A percentile compares a stretch with the other conserved stretches of the same genome.
Conservation (phyloP, 1,140 invertebrate genomes). For the Adelges cooleyi region DNA sequence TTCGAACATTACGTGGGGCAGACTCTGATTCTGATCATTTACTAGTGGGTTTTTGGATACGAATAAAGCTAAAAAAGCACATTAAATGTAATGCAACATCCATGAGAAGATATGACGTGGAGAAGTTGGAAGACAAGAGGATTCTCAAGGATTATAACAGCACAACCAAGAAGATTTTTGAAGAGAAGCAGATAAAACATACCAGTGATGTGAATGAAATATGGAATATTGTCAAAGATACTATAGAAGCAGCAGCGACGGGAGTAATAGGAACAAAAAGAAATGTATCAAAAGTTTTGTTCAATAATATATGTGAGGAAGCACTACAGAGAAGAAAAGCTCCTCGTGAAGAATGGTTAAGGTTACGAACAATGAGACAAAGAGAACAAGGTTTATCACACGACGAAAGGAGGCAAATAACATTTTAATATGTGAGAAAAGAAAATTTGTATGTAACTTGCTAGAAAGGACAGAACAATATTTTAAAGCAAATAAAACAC, state of each 20-base stretch:
- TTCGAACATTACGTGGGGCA: conserved; percentile 1
- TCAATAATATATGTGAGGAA: conserved; percentile 30
- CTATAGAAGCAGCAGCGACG: neutral
- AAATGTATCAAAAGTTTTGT: conserved; percentile 30
- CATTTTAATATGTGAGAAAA: conserved; percentile 30
- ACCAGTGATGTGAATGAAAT: neutral
- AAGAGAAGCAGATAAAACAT: neutral
- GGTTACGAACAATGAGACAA: neutral
- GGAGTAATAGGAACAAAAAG: neutral
- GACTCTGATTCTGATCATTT: conserved; percentile 28
- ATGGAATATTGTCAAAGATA: neutral
- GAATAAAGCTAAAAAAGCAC: neutral
- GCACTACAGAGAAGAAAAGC: conserved; percentile 17
- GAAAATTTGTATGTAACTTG: conserved; percentile 1
- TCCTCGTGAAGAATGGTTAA: neutral
- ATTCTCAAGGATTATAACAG: neutral
- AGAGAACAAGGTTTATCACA: neutral
- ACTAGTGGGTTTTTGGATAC: conserved; percentile 24
- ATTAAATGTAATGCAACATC: neutral
- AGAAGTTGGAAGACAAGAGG: neutral
- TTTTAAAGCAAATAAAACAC: neutral
- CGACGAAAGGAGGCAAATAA: conserved; percentile 19
- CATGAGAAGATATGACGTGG: neutral
- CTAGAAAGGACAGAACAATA: conserved; percentile 26
- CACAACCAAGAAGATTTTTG: neutral